A percentile compares a stretch with the other conserved stretches of the same genome.
Conservation (phyloP, 2,797 vertebrate species). For the Gymnoscopelus microlampas region DNA sequence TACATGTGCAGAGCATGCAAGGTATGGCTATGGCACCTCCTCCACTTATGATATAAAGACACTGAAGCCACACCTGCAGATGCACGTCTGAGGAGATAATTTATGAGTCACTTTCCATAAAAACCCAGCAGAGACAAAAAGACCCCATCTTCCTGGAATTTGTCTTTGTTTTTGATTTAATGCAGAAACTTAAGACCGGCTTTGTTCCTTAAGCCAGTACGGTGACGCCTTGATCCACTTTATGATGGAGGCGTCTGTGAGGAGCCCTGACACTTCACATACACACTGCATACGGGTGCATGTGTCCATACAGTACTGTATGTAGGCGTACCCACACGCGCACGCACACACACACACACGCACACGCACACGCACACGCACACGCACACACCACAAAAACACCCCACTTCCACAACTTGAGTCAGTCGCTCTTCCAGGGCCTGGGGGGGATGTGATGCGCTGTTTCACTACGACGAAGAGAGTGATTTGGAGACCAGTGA, state of each 20-base stretch:
- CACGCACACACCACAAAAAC: constrained; percentile 10
- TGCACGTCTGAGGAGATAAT: constrained; percentile 39
- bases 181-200: neutral
- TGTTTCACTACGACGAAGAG: constrained; percentile 64
- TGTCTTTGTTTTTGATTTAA: constrained; percentile 27
- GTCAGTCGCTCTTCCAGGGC: constrained; percentile 34
- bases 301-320: neutral
- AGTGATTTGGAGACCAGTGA: constrained; percentile 73
- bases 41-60: constrained; percentile 26
- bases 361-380: constrained; percentile 6
- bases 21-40: constrained; percentile 44
- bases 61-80: constrained; percentile 61
- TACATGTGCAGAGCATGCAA: constrained; percentile 48
- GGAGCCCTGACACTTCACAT: constrained; percentile 35
- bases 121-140: constrained; percentile 43
- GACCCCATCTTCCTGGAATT: constrained; percentile 17
- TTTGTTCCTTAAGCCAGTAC: neutral
- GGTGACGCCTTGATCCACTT: constrained; percentile 22
- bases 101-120: constrained; percentile 50
- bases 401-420: constrained; percentile 28
- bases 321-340: neutral
- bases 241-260: constrained; percentile 45
- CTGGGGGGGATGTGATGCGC: constrained; percentile 65
- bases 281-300: neutral
- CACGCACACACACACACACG: neutral